Percentiles rank a stretch among this genome's conserved stretches.
Conservation (phyloP, 2,113 vertebrate species). For the Mastomys natalensis region DNA sequence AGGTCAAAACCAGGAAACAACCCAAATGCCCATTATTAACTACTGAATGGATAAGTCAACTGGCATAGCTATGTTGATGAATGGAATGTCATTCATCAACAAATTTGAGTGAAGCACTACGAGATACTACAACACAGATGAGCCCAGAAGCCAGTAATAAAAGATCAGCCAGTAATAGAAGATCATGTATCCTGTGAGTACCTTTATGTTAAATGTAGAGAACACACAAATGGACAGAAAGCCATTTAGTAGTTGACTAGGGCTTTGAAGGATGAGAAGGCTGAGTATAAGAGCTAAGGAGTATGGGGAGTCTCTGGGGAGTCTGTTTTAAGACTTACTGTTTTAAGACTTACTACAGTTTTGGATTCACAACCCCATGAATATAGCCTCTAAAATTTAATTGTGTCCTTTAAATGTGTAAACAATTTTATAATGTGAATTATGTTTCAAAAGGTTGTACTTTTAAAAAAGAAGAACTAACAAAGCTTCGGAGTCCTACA, state of each 20-base stretch:
- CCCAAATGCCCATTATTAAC: neutral
- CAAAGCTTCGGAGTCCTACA: neutral
- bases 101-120: conserved; percentile 43
- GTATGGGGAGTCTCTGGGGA: neutral
- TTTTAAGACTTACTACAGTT: neutral
- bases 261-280: neutral
- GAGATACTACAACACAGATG: neutral
- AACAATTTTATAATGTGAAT: neutral
- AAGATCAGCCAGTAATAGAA: neutral
- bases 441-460: neutral
- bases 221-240: neutral
- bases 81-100: conserved; percentile 14
- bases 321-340: neutral
- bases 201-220: neutral
- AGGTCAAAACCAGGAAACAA: conserved; percentile 28
- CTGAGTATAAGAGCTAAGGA: neutral
- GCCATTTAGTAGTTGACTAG: conserved; percentile 6
- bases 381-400: conserved; percentile 2
- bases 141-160: conserved; percentile 53
- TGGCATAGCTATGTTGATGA: neutral
- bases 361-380: conserved; percentile 31
- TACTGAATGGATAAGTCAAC: neutral
- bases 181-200: neutral
- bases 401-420: neutral
- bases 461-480: neutral